Base-by-base conservation (phyloP, 37 sponge, comb jelly and placozoan genomes). In the Aphrocallistes beatrix region DNA sequence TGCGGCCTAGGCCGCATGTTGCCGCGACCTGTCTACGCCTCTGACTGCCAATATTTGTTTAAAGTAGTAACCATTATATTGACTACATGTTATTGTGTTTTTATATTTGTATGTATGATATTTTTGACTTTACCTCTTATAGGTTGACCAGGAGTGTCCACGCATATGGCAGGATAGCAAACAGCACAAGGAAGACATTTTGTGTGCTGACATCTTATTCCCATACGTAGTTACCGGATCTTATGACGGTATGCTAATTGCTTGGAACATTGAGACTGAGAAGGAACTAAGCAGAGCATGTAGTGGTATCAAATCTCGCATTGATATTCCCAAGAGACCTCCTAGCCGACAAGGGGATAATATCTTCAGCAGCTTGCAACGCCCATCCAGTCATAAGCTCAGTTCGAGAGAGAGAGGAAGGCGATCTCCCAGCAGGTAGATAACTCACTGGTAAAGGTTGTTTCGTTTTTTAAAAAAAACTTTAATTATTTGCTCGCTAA, bases 141-240 rank as follows among this genome's bases (percentile, higher is more conserved):
- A 60, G 75, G 75, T 60, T 19, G 75, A 60, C 21, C 10, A 6
- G n/a, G 75, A 60, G 34, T 1, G n/a, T 3, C 75, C 75, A 6
- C 75, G n/a, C 34, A 30, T 60, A 19, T 82, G 37, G 87, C 82
- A 36, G n/a, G 75, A 60, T 1, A 60, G 75, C 75, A 60, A 60
- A 28, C 75, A 60, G 34, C 88, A 87, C 86, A 19, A 88, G 23
- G 96, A 98, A 38, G 99, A 98, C 87, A 98, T 98, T 36, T 87
- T 95, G 17, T 89, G 91, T 30, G 81, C 89, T 39, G 93, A 87
- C 88, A 90, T 91, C 39, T 86, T 90, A 1, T 96, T 96, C 1
- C 75, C 87, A 36, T 93, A 91, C 84, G 88, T 98, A 32, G 99
- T 94, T 21, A 98, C 99, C 16, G 96, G 96, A 0, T 95, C 96